These are phyloP conservation scores for Cynopterus sphinx DNA, from an alignment of 2,797 vertebrate species.

Conservation along the genomic window DNA sequence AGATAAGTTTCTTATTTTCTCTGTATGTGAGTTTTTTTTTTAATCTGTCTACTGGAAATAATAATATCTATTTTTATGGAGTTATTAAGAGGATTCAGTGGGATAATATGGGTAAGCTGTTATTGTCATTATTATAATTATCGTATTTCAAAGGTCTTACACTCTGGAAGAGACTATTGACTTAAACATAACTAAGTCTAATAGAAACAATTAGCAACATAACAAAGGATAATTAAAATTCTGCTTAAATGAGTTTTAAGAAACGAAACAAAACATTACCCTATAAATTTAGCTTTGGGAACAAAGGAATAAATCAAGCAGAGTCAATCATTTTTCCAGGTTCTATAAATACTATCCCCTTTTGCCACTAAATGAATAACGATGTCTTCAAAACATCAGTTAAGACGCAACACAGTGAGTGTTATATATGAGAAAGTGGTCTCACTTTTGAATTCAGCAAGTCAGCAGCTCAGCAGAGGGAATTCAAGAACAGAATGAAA, in stretches of 20 bases:
- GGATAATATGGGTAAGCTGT: not conserved
- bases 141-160: conserved; percentile 7
- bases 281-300: conserved; percentile 33
- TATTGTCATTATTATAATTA: conserved; percentile 14
- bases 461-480: conserved; percentile 16
- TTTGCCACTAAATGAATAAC: conserved; percentile 39
- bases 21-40: not conserved
- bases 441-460: conserved; percentile 51
- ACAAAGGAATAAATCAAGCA: conserved; percentile 46
- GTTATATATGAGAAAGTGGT: conserved; percentile 49
- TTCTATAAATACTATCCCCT: conserved; percentile 12
- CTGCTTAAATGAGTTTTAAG: not conserved
- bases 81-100: not conserved
- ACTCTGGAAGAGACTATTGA: not conserved
- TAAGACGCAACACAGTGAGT: conserved; percentile 19
- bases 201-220: not conserved
- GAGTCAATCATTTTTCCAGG: conserved; percentile 51
- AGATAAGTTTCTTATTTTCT: not conserved
- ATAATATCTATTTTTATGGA: not conserved
- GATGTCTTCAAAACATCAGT: conserved; percentile 47
- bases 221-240: conserved; percentile 22
- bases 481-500: conserved; percentile 26
- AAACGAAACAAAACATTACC: not conserved
- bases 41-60: not conserved
- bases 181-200: not conserved